Evolutionary conservation across 2,113 vertebrate genomes (phyloP).

Genomic region (Cheilinus undulatus): DNA sequence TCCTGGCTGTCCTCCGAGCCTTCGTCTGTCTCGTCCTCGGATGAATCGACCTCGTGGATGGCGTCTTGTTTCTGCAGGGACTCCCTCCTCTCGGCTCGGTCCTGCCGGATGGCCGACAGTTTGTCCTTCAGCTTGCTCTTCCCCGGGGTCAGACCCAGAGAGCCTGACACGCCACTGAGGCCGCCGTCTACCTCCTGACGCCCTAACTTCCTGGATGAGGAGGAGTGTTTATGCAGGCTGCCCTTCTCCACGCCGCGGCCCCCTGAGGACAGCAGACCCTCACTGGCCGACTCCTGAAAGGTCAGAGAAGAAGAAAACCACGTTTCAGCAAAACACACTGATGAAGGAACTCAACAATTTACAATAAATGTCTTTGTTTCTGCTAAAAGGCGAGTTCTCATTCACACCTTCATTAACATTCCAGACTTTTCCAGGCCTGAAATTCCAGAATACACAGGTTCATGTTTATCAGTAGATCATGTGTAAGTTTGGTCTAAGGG

Average conservation of each 20-base stretch:
- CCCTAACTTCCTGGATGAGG: conserved; percentile 85
- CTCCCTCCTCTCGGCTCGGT: conserved; percentile 93
- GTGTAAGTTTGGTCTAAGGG: too few relatives aligned
- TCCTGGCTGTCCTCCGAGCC: conserved; percentile 92
- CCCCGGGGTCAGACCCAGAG: conserved; percentile 74
- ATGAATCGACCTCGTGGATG: conserved; percentile 96
- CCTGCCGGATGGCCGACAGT: conserved; percentile 91
- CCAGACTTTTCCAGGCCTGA: too few relatives aligned
- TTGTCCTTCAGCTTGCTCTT: conserved; percentile 87
- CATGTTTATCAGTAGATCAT: too few relatives aligned
- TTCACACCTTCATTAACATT: too few relatives aligned
- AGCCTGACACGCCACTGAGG: conserved; percentile 39
- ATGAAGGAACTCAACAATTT: too few relatives aligned
- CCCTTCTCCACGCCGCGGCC: conserved; percentile 87
- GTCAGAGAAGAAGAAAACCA: neutral
- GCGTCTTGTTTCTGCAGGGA: conserved; percentile 97
- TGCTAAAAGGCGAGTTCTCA: too few relatives aligned
- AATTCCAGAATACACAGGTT: too few relatives aligned
- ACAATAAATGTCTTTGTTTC: too few relatives aligned
- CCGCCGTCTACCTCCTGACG: conserved; percentile 76
- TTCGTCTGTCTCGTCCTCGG: conserved; percentile 94
- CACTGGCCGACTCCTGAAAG: conserved; percentile 86
- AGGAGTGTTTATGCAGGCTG: conserved; percentile 87
- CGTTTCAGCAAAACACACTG: too few relatives aligned
- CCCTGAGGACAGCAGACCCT: conserved; percentile 74